A percentile compares a stretch with the other conserved stretches of the same genome.
Conservation (phyloP, 2,797 vertebrate genomes). For the Sebastolobus alascanus region DNA sequence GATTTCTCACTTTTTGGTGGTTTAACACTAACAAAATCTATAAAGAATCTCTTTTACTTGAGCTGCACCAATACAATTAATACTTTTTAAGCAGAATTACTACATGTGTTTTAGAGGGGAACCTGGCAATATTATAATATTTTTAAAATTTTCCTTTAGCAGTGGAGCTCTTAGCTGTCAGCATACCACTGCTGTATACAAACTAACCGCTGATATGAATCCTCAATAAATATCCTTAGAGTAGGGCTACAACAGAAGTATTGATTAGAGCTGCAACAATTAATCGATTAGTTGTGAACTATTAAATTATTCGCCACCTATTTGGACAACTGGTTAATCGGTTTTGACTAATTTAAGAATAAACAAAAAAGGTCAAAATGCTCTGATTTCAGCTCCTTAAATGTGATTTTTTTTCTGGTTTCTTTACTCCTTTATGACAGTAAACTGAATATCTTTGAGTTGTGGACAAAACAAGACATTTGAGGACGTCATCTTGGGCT, state of each 20-base stretch:
- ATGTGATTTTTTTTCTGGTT: no score
- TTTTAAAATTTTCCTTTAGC: not conserved
- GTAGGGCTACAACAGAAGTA: not conserved
- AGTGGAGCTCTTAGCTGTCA: not conserved
- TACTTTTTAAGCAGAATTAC: not conserved
- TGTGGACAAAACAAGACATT: no score
- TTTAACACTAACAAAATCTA: not conserved
- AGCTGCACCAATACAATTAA: not conserved
- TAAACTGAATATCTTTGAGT: fast-evolving
- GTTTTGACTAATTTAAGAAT: no score
- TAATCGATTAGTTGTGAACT: no score
- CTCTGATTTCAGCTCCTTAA: no score
- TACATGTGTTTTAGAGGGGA: not conserved
- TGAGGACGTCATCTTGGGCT: no score
- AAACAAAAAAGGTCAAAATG: no score
- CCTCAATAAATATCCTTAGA: not conserved
- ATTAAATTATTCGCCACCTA: no score
- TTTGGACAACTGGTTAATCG: no score
- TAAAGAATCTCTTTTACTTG: not conserved
- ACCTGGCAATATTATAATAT: not conserved
- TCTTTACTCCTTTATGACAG: no score
- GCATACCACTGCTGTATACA: not conserved
- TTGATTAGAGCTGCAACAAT: not conserved
- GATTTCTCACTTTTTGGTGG: not conserved
- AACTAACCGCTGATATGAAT: not conserved